Evolutionary conservation across 2,888 invertebrate genomes (phyloP).

Genomic region (Tenthredo distinguenda): DNA sequence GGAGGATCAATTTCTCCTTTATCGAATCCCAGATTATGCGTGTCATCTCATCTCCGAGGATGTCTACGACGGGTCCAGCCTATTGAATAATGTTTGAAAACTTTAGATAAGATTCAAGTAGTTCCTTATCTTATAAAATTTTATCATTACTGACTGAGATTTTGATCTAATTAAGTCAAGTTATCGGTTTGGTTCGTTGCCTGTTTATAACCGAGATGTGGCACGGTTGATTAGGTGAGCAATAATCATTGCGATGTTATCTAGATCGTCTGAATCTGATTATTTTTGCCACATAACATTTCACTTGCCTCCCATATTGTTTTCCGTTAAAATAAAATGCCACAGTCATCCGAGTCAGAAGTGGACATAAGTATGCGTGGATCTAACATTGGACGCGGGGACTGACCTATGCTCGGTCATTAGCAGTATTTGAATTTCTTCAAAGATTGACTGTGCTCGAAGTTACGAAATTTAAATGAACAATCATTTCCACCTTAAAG

Average conservation of each 20-base stretch:
- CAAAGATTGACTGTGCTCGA: background rate
- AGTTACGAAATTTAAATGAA: background rate
- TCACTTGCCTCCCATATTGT: background rate
- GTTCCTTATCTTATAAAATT: background rate
- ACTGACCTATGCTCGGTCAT: conserved; percentile 33
- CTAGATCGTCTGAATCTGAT: background rate
- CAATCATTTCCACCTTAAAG: background rate
- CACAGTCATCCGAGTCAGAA: background rate
- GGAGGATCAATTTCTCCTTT: conserved; percentile 97
- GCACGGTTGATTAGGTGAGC: background rate
- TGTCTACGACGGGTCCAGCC: conserved; percentile 94
- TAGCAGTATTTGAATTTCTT: background rate
- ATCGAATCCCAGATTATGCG: conserved; percentile 99
- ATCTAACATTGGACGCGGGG: background rate
- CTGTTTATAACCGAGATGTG: background rate
- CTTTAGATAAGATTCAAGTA: background rate
- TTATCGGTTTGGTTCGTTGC: background rate
- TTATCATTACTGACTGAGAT: background rate
- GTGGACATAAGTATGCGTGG: background rate
- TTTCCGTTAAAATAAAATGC: background rate
- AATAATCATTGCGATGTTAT: background rate
- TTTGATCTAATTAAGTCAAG: background rate
- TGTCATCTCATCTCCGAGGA: conserved; percentile 98
- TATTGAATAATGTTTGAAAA: conserved; percentile 67
- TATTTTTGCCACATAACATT: too few relatives aligned